Conservation (phyloP, 2,797 vertebrate genomes). For the Synanceia verrucosa region DNA sequence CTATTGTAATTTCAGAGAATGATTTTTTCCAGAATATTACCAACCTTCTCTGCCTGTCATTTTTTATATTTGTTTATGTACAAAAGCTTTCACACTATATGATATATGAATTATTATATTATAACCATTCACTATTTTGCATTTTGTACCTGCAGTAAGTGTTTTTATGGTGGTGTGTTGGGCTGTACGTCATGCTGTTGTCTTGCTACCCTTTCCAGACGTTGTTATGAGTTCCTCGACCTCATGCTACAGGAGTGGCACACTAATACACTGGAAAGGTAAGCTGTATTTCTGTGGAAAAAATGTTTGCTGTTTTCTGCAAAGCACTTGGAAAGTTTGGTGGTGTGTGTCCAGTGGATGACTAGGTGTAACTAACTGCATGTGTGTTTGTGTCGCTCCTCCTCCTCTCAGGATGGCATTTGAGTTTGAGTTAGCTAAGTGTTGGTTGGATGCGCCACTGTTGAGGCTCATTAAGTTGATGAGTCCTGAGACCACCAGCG, state of each 20-base stretch:
- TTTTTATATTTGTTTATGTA: neutral
- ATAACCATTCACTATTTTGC: neutral
- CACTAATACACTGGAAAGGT: conserved; percentile 95
- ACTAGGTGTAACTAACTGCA: neutral
- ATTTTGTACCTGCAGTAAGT: neutral
- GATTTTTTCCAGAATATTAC: neutral
- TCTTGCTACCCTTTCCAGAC: conserved; percentile 77
- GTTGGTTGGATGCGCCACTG: conserved; percentile 55
- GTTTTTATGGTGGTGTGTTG: neutral
- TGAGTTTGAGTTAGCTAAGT: conserved; percentile 60
- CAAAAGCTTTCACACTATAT: neutral
- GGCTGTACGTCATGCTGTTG: neutral
- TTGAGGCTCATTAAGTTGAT: conserved; percentile 77
- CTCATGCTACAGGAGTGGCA: conserved; percentile 97
- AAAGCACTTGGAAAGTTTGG: neutral
- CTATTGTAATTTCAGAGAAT: neutral
- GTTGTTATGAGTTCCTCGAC: conserved; percentile 97
- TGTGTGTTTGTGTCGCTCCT: neutral
- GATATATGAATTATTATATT: neutral
- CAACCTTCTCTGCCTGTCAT: neutral
- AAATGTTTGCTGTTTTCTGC: neutral
- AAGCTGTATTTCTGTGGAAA: neutral
- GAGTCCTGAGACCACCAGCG: conserved; percentile 36
- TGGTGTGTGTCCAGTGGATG: neutral
- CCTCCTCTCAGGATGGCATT: conserved; percentile 57